Base-by-base conservation (phyloP, 2,888 invertebrate species). In the Carterocephalus palaemon region DNA sequence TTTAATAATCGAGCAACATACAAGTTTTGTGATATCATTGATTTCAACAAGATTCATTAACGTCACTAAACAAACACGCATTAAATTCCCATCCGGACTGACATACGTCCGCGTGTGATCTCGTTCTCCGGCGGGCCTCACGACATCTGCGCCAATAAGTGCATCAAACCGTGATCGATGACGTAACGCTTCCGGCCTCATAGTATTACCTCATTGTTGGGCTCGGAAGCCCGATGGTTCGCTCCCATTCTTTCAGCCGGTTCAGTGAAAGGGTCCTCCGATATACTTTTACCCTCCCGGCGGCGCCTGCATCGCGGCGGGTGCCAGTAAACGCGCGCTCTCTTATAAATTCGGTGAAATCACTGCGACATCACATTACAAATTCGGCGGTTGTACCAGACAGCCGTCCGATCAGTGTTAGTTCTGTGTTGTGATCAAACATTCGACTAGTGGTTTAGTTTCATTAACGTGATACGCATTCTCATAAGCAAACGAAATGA, bases 271-370 rank as follows among this genome's bases (percentile, higher is more conserved):
- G 85, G 85, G 85, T 85, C 70, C 80, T 77, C 73, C 61, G 74
- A 71, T 75, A 75, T 66, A 82, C 82, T 82, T 78, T 80, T 83
- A 82, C 85, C 83, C 83, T 80, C 75, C 75, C 75, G 74, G 64
- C 59, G 54, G 59, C 57, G 54, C 59, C 64, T 47, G 63, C 62
- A 62, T 51, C 13, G 45, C 48, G 46, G 53, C 77, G 72, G 76
- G 75, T 71, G 73, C 65, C 62, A 67, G 64, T 68, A 60, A 64
- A 64, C 61, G 59, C 53, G 65, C 75, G 66, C 73, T 71, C 70
- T 72, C 82, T 83, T 88, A 88, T 88, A 88, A 85, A 88, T 87
- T 86, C 77, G 79, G 80, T 78, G 86, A 78, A 81, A 79, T 77
- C 70, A 63, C 72, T 59, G 67, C 70, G 67, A 77, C 76, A 80